phyloP scores from a whole-genome alignment of 2,888 invertebrate species.

The Heliconius aoede region DNA sequence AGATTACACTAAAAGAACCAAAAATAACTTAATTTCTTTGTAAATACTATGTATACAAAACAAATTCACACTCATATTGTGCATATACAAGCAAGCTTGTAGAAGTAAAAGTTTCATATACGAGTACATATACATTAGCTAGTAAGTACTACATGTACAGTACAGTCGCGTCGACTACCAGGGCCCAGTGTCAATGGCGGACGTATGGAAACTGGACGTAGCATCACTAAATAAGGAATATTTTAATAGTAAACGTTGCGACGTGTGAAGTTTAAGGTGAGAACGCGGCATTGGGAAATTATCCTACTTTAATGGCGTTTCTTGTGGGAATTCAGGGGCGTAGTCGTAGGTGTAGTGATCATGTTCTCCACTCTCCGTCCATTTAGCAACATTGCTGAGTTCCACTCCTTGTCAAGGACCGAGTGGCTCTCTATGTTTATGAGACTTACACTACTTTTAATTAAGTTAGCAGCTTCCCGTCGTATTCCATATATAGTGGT shows the following conservation, averaged over 20 bases:
- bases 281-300: background rate
- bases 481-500: too few species aligned
- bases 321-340: too few species aligned
- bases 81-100: background rate
- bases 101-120: conserved; percentile 15
- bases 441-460: background rate
- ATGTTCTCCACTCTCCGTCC: too few species aligned
- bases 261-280: conserved; percentile 25
- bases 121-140: background rate
- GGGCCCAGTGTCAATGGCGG: conserved; percentile 12
- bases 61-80: background rate
- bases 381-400: too few species aligned
- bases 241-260: conserved; percentile 15
- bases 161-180: too few species aligned
- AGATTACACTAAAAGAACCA: too few species aligned
- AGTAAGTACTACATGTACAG: background rate
- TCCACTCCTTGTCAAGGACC: too few species aligned
- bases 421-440: too few species aligned
- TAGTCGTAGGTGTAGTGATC: too few species aligned
- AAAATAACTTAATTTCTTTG: too few species aligned
- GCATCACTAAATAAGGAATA: conserved; percentile 24
- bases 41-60: background rate
- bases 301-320: background rate
- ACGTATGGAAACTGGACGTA: conserved; percentile 24
- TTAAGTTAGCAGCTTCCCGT: background rate